These are phyloP conservation scores for Dromiciops gliroides DNA, from an alignment of 2,113 vertebrate species.

Conservation along the genomic window DNA sequence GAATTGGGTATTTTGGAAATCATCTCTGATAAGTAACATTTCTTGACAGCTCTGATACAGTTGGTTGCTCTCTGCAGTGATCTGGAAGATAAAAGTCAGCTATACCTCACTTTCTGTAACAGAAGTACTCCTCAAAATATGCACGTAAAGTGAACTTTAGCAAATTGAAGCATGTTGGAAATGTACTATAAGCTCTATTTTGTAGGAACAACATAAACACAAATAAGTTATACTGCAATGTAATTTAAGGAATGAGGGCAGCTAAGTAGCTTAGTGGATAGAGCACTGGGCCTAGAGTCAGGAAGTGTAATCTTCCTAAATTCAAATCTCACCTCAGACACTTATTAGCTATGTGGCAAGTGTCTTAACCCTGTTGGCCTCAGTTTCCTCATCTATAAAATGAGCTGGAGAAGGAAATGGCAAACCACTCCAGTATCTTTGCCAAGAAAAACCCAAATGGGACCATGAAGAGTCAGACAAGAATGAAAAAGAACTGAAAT, in stretches of 20 bases:
- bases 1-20: neutral
- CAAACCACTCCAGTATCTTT: neutral
- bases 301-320: neutral
- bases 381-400: neutral
- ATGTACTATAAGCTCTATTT: neutral
- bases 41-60: neutral
- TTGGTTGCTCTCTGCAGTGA: neutral
- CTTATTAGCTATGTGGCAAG: neutral
- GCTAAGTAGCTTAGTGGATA: neutral
- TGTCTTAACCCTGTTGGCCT: neutral
- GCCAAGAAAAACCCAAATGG: neutral
- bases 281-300: neutral
- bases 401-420: neutral
- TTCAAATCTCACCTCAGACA: neutral
- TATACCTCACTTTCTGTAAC: neutral
- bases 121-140: neutral
- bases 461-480: neutral
- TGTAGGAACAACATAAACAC: neutral
- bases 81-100: neutral
- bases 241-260: neutral
- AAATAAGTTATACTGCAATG: neutral
- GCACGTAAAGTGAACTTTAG: neutral
- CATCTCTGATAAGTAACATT: constrained; percentile 18
- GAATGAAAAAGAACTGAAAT: neutral
- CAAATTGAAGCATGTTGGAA: neutral